These are phyloP conservation scores for Pelodiscus sinensis DNA, from an alignment of 2,113 vertebrate species.

Conservation along the genomic window DNA sequence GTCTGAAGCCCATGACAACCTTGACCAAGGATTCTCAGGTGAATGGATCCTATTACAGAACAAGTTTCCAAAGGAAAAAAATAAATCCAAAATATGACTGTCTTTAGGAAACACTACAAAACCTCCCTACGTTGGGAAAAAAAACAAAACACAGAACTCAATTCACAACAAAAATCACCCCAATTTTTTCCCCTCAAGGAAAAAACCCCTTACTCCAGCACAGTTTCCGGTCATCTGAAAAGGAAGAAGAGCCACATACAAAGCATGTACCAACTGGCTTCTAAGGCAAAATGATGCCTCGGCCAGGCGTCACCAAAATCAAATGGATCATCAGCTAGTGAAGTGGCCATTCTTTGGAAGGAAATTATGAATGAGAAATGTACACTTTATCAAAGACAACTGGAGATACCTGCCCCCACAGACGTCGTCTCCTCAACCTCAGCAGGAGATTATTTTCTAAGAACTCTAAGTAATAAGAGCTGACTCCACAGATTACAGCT, in stretches of 20 bases:
- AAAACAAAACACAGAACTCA: neutral
- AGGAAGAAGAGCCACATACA: neutral
- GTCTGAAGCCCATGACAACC: neutral
- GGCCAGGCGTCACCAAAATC: neutral
- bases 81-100: neutral
- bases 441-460: neutral
- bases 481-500: neutral
- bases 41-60: neutral
- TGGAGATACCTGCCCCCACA: neutral
- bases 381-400: neutral
- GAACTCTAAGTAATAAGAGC: neutral
- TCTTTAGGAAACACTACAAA: neutral
- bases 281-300: neutral
- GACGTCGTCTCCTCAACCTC: neutral
- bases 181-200: neutral
- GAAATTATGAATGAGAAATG: neutral
- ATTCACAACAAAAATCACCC: neutral
- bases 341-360: neutral
- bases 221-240: neutral
- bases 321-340: neutral
- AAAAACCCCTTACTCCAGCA: neutral
- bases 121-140: neutral
- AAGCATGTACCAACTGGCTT: too few species aligned
- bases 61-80: neutral
- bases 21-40: neutral